phyloP scores from a whole-genome alignment of 2,888 invertebrate genomes.

The Calameuta filiformis region DNA sequence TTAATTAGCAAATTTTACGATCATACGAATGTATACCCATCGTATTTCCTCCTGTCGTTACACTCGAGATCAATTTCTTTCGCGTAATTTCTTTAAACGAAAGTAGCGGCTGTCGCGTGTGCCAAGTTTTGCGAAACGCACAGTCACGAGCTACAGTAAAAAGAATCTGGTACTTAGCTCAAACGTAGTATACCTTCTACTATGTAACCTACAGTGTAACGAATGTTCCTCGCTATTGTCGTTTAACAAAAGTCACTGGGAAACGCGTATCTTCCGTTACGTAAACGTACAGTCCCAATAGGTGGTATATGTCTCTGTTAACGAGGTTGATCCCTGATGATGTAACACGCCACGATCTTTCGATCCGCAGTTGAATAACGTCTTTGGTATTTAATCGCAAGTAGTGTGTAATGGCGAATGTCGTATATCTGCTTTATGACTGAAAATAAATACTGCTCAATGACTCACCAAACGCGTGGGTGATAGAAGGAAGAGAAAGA shows the following conservation, averaged over 20 bases:
- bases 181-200: background rate
- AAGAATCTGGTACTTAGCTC: background rate
- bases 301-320: conserved; percentile 28
- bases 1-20: background rate
- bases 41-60: background rate
- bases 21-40: background rate
- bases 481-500: background rate
- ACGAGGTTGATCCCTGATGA: conserved; percentile 38
- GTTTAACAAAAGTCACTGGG: conserved; percentile 2
- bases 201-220: background rate
- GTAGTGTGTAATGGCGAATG: background rate
- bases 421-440: background rate
- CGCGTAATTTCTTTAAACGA: background rate
- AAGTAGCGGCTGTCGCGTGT: background rate
- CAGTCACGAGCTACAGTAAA: background rate
- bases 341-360: conserved; percentile 29
- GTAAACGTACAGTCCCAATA: conserved; percentile 38
- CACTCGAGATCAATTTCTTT: background rate
- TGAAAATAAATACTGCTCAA: background rate
- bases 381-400: conserved; percentile 24
- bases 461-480: background rate
- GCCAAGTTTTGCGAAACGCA: background rate
- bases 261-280: conserved; percentile 23
- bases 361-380: conserved; percentile 31
- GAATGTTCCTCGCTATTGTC: background rate